Conservation (phyloP, 2,113 vertebrate species). For the Leucosticte australis region DNA sequence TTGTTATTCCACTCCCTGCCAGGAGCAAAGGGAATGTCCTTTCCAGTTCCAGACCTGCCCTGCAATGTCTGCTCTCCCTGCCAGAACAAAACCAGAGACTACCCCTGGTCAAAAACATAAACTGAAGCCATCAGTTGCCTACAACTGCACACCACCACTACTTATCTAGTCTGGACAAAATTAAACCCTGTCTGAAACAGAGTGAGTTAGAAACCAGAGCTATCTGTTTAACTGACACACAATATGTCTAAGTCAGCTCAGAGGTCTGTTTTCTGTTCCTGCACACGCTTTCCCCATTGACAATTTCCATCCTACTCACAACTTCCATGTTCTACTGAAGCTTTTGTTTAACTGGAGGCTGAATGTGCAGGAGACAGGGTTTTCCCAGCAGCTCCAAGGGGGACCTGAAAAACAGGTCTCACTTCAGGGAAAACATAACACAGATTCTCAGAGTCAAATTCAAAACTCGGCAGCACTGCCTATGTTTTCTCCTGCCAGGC, state of each 20-base stretch:
- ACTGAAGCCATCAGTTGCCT: neutral
- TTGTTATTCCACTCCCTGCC: neutral
- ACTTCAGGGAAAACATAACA: neutral
- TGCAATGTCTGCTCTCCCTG: neutral
- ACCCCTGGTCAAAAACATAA: neutral
- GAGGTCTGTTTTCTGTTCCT: conserved; percentile 33
- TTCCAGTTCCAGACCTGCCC: neutral
- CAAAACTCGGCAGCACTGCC: neutral
- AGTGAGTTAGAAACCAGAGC: neutral
- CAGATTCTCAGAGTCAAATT: neutral
- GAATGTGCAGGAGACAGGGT: neutral
- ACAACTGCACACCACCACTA: neutral
- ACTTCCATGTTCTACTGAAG: neutral
- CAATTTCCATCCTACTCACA: neutral
- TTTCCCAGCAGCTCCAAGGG: neutral
- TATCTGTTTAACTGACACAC: conserved; percentile 21
- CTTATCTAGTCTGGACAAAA: neutral
- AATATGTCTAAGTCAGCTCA: neutral
- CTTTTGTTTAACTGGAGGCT: conserved; percentile 5
- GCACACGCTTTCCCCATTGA: neutral
- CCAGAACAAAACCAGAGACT: neutral
- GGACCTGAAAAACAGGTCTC: neutral
- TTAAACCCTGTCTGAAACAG: neutral
- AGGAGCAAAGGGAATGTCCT: neutral
- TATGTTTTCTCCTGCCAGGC: neutral